Evolutionary conservation across 2,797 vertebrate species (phyloP), one percentile per base, ranked within the genome.

Genomic region (Sebastes hubbsi): DNA sequence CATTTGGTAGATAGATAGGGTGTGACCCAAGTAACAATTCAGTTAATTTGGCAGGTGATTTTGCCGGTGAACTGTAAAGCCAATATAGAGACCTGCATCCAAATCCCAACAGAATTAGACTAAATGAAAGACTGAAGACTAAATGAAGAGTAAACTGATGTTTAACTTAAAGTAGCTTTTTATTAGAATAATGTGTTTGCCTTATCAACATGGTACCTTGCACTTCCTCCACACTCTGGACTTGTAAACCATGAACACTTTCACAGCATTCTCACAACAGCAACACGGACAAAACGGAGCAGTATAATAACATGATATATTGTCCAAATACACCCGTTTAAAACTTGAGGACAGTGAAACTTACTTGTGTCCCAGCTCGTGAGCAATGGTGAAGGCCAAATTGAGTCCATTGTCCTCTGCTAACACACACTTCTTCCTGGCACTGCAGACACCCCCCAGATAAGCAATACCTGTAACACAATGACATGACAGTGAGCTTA

Each of bases 341-440:
- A 12, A 65, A 65, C 34, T 34, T 36, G 11, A 60, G 0, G n/a
- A 46, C 5, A 65, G 60, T 36, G 25, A 73, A 67, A 92, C 97
- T 93, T 97, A 99, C 98, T 98, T 99, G 97, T 99, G 98, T 75
- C 98, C 98, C 52, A 99, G 95, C 87, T 99, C 98, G 5, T 99
- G 98, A 29, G 98, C 98, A 70, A 99, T 98, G 88, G 98, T 99
- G 89, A 99, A 99, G 56, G 98, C 98, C 95, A 99, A 80, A 87
- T 98, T 99, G 80, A 99, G 97, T 65, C 98, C 98, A 2, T 99
- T 99, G 95, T 99, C 98, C 89, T 99, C 98, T 1, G 97, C 97
- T 76, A 99, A 94, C 62, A 99, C 97, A 84, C 98, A 99, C 77
- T 99, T 99, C 91, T 98, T 97, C 89, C 97, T 98, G 72, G 97